Evolutionary conservation across 2,888 invertebrate genomes (phyloP), one percentile per base, ranked within the genome.

Genomic region (Chrysolina oricalcia): DNA sequence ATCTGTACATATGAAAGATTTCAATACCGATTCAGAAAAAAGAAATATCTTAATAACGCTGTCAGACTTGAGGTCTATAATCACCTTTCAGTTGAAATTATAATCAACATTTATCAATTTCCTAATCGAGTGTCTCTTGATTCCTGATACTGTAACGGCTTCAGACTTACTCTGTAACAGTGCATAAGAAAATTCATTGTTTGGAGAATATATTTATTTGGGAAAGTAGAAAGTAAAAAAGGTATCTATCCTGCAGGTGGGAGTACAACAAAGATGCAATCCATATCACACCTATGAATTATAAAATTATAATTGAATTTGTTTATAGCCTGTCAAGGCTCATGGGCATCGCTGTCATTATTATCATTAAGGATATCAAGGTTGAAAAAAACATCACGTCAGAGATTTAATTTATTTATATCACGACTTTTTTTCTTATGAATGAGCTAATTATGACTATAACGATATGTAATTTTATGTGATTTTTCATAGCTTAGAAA

Each of bases 391-490:
- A 72, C 27, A 50, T 70, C 67, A 70, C 63, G 71, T 70, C 66
- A 65, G 53, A 69, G 62, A 69, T 70, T 70, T 70, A 77, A 78
- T 77, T 75, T 73, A 78, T 75, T 76, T 78, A 53, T 63, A 76
- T 71, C 78, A 75, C 75, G 76, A 75, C 27, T 71, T 62, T 35
- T 53, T 69, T 73, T 74, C 59, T 72, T 50, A 59, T 65, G 43
- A 56, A 71, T 56, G 41, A 53, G 48, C 17, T 67, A 66, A 66
- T 71, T 40, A 64, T 71, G 46, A 64, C 19, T 64, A 48, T 71
- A 35, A 63, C 48, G 43, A 66, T 48, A 43, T 59, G 63, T 43
- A 46, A 72, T 62, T 46, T 66, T 50, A 73, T 35, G 35, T 27
- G 35, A 59, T 59, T 59, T n/a, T 59, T 59, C 35, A 35, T 59